phyloP scores from a whole-genome alignment of 2,113 vertebrate species.

The Nipponia nippon region DNA sequence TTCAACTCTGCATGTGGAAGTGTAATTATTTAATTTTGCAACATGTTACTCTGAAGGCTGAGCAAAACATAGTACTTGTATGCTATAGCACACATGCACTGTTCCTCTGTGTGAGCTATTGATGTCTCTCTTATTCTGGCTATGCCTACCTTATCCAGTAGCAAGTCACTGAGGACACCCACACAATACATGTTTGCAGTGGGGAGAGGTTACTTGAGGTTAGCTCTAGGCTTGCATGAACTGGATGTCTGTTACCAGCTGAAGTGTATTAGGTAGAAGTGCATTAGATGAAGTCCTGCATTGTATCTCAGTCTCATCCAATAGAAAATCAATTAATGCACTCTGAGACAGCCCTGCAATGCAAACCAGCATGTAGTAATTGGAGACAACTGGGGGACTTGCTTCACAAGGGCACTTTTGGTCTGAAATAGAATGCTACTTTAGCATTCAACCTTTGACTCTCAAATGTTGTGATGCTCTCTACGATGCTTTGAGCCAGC shows the following conservation, averaged over 20 bases:
- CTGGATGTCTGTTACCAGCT: not conserved
- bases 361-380: not conserved
- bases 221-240: not conserved
- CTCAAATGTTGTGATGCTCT: not conserved
- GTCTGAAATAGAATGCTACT: not conserved
- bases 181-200: rapidly evolving
- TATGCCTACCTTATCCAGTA: not conserved
- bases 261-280: not conserved
- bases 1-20: not conserved
- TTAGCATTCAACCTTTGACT: not conserved
- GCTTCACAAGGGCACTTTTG: not conserved
- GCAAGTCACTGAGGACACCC: not conserved
- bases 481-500: not conserved
- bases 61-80: not conserved
- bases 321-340: not conserved
- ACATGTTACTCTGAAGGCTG: not conserved
- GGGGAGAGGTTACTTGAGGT: not conserved
- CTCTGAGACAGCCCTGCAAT: not conserved
- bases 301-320: not conserved
- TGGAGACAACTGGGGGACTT: not conserved
- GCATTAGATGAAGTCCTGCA: not conserved
- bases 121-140: not conserved
- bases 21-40: not conserved
- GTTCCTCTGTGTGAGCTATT: not conserved
- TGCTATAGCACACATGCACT: rapidly evolving